phyloP scores from a whole-genome alignment of 2,888 invertebrate species.

The Teinopalpus imperialis region DNA sequence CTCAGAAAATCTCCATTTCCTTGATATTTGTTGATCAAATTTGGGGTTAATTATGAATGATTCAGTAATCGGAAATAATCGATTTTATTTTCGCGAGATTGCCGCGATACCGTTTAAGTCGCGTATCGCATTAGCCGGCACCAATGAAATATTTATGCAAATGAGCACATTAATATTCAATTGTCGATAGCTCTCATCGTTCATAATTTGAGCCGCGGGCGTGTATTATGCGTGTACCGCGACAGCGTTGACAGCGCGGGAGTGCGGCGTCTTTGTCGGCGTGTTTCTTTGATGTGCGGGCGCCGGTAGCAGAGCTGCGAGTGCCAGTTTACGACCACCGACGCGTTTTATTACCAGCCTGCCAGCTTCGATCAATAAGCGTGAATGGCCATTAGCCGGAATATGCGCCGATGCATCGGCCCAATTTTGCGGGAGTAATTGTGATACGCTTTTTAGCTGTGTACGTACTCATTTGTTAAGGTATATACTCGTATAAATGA shows the following conservation, averaged over 20 bases:
- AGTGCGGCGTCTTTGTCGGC: conserved; percentile 69
- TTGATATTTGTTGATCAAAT: conserved; percentile 10
- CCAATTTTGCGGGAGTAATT: conserved; percentile 44
- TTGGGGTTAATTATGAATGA: conserved; percentile 22
- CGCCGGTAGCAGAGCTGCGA: conserved; percentile 66
- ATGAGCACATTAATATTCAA: conserved; percentile 65
- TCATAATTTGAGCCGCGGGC: conserved; percentile 66
- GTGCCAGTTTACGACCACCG: conserved; percentile 75
- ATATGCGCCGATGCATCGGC: conserved; percentile 40
- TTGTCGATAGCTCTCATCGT: conserved; percentile 66
- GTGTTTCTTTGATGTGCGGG: conserved; percentile 70
- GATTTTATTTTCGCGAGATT: neutral
- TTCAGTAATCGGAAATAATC: neutral
- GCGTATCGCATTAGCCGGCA: conserved; percentile 21
- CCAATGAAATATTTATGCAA: conserved; percentile 59
- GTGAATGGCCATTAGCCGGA: conserved; percentile 48
- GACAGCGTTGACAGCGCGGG: conserved; percentile 75
- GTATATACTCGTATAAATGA: too few relatives aligned
- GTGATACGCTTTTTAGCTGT: conserved; percentile 33
- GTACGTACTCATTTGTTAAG: conserved; percentile 20
- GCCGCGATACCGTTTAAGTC: conserved; percentile 14
- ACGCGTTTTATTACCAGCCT: conserved; percentile 66
- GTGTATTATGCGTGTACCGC: conserved; percentile 61
- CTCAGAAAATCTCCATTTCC: too few relatives aligned
- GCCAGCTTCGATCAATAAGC: conserved; percentile 65